Evolutionary conservation across 2,888 invertebrate species (phyloP), one percentile per base, ranked within the genome.

Genomic region (Acanthosepion esculentum): DNA sequence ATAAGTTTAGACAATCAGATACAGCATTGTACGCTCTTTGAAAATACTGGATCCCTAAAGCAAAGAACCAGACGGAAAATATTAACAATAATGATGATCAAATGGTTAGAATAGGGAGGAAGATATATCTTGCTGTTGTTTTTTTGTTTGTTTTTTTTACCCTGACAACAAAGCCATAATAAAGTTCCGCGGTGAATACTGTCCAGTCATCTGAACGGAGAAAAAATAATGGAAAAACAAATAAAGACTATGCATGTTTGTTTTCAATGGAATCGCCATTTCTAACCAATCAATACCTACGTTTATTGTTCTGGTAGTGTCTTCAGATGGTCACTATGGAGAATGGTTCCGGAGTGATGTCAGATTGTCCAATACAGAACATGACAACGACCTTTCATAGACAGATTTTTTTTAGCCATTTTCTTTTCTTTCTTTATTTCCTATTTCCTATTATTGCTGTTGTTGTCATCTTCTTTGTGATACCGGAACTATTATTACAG

Each of bases 251-350:
- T n/a, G 78, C n/a, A 78, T n/a, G 78, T 78, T 78, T 78, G n/a
- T 78, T 78, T 78, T n/a, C n/a, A 78, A 78, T 78, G n/a, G n/a
- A 78, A 12, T 15, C 78, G 15, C 29, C 29, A 8, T 78, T 78
- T n/a, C n/a, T 29, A 78, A 78, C 29, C 64, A 64, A 64, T 64
- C 78, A 26, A 78, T 78, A 29, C n/a, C 78, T 78, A 29, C 18
- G 15, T 78, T 78, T 78, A 5, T 78, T 78, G 78, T n/a, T 33
- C 78, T 12, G n/a, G n/a, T 78, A 33, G 78, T 78, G 33, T n/a
- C n/a, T 78, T 78, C n/a, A n/a, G 78, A 78, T n/a, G 78, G 78
- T n/a, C 78, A 78, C 78, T 78, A n/a, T 78, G n/a, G n/a, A 33
- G 78, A 78, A 33, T 78, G 78, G n/a, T 12, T 10, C 10, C 23